phyloP scores from a whole-genome alignment of 2,888 invertebrate genomes.

The Eupithecia inturbata region DNA sequence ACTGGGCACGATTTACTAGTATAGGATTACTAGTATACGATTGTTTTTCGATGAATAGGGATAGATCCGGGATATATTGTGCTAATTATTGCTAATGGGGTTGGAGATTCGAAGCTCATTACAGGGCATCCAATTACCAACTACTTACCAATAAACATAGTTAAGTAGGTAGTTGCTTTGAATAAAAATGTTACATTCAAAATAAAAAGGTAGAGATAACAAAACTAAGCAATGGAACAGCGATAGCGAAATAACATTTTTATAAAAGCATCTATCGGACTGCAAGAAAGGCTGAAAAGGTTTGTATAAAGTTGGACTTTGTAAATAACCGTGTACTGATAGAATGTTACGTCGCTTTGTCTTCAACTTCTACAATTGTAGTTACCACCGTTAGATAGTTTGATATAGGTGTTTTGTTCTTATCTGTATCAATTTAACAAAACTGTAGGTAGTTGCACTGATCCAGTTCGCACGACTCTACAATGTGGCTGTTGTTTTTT shows the following conservation, averaged over 20 bases:
- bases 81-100: constrained; percentile 28
- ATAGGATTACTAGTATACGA: constrained; percentile 60
- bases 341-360: constrained; percentile 56
- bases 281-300: constrained; percentile 65
- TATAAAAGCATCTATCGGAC: constrained; percentile 16
- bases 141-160: constrained; percentile 8
- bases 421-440: constrained; percentile 22
- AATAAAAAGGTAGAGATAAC: not conserved
- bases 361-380: constrained; percentile 45
- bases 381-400: constrained; percentile 23
- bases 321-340: constrained; percentile 63
- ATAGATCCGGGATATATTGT: constrained; percentile 27
- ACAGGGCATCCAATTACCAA: constrained; percentile 20
- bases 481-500: constrained; percentile 11
- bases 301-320: constrained; percentile 59
- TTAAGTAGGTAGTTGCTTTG: not conserved
- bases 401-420: constrained; percentile 26
- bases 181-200: constrained; percentile 5
- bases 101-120: constrained; percentile 23
- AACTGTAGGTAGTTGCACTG: constrained; percentile 26
- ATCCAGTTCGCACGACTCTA: constrained; percentile 24
- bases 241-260: constrained; percentile 6
- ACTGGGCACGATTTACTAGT: constrained; percentile 69
- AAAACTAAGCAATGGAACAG: not conserved
- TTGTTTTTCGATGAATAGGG: constrained; percentile 47